Base-by-base conservation (phyloP, 2,797 vertebrate species). In the Etheostoma nigrum region DNA sequence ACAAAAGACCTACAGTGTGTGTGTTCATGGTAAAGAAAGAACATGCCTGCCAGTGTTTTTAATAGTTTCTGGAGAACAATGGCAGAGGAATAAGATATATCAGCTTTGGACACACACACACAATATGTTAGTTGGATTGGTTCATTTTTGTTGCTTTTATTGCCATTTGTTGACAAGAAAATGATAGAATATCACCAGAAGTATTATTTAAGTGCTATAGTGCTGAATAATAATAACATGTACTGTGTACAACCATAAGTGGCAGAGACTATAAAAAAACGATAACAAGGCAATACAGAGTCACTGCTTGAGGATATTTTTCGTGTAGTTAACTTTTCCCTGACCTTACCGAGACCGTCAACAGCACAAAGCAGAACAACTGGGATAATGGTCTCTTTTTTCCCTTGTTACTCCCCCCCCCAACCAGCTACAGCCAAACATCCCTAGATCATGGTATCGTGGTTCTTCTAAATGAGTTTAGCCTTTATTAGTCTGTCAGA, bases 401-500 rank as follows among this genome's bases (percentile, higher is more conserved):
- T 54, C 3, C 21, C 36, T 64, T 3, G 30, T 55, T 60, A 63
- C 27, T 58, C 51, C 13, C 27, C 21, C 23, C 40, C 48, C 49
- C 42, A 53, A 65, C 72, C 78, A 70, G 57, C 76, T 71, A 47
- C 76, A 86, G 68, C 64, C 79, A 68, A 81, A 81, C 86, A 63
- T 76, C 72, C 86, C 63, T 19, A 64, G 75, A 87, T 77, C 40
- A 25, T 49, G 67, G 74, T 80, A 82, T 70, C 45, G 65, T 74
- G 76, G 55, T 60, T 87, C 69, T 68, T 72, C 74, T 82, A 90
- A 91, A 90, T 76, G 78, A 93, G 87, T 87, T 86, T 88, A 88
- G 86, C 82, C 78, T 79, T 91, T 92, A 89, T 87, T 86, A 89
- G 88, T 81, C 86, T 83, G 87, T 88, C 83, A 84, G 64, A 59